phyloP scores from a whole-genome alignment of 2,797 vertebrate genomes.

The Syncerus caffer region DNA sequence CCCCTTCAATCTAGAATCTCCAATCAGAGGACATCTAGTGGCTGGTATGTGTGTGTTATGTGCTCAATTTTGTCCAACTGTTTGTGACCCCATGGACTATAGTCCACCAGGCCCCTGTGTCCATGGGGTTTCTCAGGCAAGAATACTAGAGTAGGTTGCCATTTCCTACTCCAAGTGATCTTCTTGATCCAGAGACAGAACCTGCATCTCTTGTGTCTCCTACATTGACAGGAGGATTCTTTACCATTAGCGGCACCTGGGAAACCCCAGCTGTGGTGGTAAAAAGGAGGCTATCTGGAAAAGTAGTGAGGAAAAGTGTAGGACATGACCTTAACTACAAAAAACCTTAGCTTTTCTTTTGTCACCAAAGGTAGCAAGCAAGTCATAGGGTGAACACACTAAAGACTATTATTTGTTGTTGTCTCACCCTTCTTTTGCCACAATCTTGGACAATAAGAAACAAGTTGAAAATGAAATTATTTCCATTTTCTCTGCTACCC shows the following conservation, averaged over 20 bases:
- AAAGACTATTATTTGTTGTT: not conserved
- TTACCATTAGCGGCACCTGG: not conserved
- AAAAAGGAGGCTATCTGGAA: not conserved
- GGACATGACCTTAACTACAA: not conserved
- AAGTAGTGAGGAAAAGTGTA: not conserved
- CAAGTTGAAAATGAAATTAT: not conserved
- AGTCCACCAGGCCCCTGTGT: not conserved
- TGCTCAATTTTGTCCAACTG: not conserved
- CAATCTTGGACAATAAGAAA: not conserved
- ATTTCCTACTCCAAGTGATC: not conserved
- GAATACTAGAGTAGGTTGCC: not conserved
- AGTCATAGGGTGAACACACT: not conserved
- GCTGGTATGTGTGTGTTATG: not conserved
- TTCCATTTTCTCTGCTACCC: not conserved
- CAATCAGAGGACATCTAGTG: not conserved
- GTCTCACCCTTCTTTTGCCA: not conserved
- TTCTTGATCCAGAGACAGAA: not conserved
- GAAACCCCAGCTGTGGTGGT: not conserved
- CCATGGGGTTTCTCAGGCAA: not conserved
- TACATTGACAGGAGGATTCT: not conserved
- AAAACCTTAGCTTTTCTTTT: not conserved
- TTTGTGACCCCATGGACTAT: not conserved
- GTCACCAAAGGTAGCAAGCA: not conserved
- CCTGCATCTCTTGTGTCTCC: not conserved
- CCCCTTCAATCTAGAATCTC: not conserved